Conservation (phyloP, 2,797 vertebrate genomes). For the Chiroxiphia lanceolata region DNA sequence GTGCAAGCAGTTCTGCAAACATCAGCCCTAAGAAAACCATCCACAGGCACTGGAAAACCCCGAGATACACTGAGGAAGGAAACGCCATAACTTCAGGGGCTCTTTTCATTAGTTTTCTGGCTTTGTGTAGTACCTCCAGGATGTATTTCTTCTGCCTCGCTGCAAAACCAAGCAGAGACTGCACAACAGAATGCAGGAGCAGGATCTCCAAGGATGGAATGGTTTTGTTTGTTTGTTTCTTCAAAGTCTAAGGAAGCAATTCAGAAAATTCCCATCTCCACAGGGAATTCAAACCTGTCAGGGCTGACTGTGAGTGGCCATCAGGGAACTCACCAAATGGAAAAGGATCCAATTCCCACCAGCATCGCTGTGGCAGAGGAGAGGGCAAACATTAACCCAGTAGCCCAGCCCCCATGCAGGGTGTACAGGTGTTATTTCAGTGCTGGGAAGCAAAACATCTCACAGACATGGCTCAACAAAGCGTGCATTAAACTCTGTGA, state of each 20-base stretch:
- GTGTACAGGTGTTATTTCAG: accelerated
- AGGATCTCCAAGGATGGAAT: background rate
- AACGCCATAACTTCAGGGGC: background rate
- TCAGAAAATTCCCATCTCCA: background rate
- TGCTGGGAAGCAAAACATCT: background rate
- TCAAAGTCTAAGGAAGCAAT: background rate
- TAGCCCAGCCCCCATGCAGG: background rate
- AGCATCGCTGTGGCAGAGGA: background rate
- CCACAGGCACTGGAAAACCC: constrained; percentile 15
- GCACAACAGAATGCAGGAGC: background rate
- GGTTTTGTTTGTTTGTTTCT: background rate
- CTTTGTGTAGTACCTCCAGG: background rate
- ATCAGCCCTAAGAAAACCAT: background rate
- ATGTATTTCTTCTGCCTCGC: background rate
- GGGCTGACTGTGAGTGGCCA: background rate
- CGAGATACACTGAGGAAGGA: background rate
- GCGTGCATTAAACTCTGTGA: accelerated
- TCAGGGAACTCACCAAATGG: background rate
- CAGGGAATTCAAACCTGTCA: background rate
- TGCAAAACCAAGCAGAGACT: background rate
- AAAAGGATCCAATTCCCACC: background rate
- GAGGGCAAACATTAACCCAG: background rate
- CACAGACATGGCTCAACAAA: background rate
- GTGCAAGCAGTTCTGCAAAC: background rate
- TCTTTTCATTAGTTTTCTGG: constrained; percentile 10